Evolutionary conservation across 2,113 vertebrate genomes (phyloP).

Genomic region (Taurulus bubalis): DNA sequence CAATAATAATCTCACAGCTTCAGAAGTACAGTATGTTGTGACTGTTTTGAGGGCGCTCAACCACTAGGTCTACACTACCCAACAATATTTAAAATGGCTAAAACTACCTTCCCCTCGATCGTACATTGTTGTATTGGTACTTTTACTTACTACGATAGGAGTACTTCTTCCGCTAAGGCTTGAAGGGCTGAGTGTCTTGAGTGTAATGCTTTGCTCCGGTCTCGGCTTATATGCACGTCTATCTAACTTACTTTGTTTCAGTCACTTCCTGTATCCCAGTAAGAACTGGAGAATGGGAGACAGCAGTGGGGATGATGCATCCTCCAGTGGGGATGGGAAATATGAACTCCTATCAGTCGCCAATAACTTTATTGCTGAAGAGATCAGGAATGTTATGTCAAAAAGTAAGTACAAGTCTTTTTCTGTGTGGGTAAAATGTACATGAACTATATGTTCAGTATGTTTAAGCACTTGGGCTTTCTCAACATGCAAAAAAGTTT

Average conservation of each 20-base stretch:
- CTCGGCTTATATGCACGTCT: not conserved
- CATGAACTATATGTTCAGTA: not conserved
- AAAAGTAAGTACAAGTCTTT: conserved; percentile 81
- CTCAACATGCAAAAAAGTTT: not conserved
- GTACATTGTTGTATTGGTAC: not conserved
- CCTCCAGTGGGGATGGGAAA: conserved; percentile 92
- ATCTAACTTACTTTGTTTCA: conserved; percentile 56
- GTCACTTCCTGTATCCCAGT: conserved; percentile 93
- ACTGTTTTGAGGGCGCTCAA: not conserved
- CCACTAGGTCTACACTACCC: not conserved
- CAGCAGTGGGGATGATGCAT: conserved; percentile 83
- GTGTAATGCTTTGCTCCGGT: not conserved
- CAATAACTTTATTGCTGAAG: conserved; percentile 91
- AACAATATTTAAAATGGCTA: not conserved
- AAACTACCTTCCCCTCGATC: not conserved
- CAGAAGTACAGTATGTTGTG: too few species aligned
- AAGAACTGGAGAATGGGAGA: conserved; percentile 86
- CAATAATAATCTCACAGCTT: not conserved
- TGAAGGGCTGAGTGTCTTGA: not conserved
- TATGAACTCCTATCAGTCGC: conserved; percentile 92
- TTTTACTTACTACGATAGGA: not conserved
- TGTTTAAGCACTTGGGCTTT: not conserved
- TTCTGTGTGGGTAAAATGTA: not conserved
- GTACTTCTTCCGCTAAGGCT: not conserved
- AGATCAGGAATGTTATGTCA: conserved; percentile 92